These are phyloP conservation scores for Bothrops jararaca DNA, from an alignment of 2,113 vertebrate genomes.

Conservation along the genomic window DNA sequence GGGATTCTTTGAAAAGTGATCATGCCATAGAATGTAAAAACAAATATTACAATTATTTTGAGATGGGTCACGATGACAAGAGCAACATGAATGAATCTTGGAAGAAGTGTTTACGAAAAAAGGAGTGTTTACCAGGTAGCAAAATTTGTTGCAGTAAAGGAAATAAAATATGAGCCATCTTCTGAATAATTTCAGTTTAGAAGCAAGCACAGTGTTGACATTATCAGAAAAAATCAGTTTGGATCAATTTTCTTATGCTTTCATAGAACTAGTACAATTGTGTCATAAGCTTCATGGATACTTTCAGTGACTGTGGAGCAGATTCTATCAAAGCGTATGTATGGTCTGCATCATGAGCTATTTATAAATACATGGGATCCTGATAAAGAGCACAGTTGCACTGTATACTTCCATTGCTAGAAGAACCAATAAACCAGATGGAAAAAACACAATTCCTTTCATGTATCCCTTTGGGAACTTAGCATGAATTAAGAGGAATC, in stretches of 20 bases:
- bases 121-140: slow-evolving; percentile 67
- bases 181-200: slow-evolving; percentile 22
- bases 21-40: slow-evolving; percentile 72
- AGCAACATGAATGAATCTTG: slow-evolving; percentile 71
- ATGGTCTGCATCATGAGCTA: slow-evolving; percentile 52
- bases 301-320: slow-evolving; percentile 62
- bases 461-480: slow-evolving; percentile 59
- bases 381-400: slow-evolving; percentile 52
- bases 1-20: slow-evolving; percentile 66
- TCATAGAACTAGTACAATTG: slow-evolving; percentile 67
- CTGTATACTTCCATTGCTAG: slow-evolving; percentile 58
- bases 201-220: slow-evolving; percentile 62
- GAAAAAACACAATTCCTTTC: slow-evolving; percentile 57
- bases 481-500: slow-evolving; percentile 63
- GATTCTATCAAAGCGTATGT: slow-evolving; percentile 56
- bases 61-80: slow-evolving; percentile 71
- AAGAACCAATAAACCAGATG: slow-evolving; percentile 63
- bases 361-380: slow-evolving; percentile 57
- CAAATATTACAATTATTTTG: slow-evolving; percentile 76
- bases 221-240: slow-evolving; percentile 63
- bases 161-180: slow-evolving; percentile 70
- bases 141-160: slow-evolving; percentile 76
- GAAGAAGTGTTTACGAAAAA: slow-evolving; percentile 75
- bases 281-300: slow-evolving; percentile 56
- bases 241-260: slow-evolving; percentile 71